Evolutionary conservation across 2,797 vertebrate genomes (phyloP), one percentile per base, ranked within the genome.

Genomic region (Sebastes ruberrimus): DNA sequence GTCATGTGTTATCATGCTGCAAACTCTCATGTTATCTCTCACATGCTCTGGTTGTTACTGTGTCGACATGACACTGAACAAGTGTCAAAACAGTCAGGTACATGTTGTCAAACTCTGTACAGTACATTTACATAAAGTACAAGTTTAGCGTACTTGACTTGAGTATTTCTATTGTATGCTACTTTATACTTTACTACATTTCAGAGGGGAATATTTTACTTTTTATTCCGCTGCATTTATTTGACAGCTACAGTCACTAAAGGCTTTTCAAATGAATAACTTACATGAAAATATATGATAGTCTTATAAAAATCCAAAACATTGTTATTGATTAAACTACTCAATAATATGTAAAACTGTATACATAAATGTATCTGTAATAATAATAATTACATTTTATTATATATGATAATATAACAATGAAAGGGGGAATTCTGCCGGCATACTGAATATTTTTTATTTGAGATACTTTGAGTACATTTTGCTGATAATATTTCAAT

Each of bases 1-100:
- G 73, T 86, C 78, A 82, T 74, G 71, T 69, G 79, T 76, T 75
- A 32, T 64, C 72, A 63, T 53, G 62, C 59, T 57, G 71, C 63
- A 65, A 2, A 71, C 30, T 23, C 61, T 75, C 82, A 80, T 2
- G 8, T 70, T 62, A 53, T 84, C 27, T 28, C 56, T 83, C 81
- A 82, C 78, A 70, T 82, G 85, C 30, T 74, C 23, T 2, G 16
- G 56, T 20, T 33, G 49, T 55, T 38, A 28, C 30, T 60, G 20
- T 32, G 25, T 66, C n/a, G 9, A n/a, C 64, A 76, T 53, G 10
- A 71, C n/a, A 76, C 32, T 30, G 9, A 64, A 71, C 14, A 70
- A 78, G 35, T 38, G 13, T 38, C 35, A 30, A 75, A 59, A 71
- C 14, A 28, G 32, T 18, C 1, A 20, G 42, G 14, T 70, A 65